Evolutionary conservation across 2,113 vertebrate species (phyloP).

Genomic region (Cyprinodon tularosa): DNA sequence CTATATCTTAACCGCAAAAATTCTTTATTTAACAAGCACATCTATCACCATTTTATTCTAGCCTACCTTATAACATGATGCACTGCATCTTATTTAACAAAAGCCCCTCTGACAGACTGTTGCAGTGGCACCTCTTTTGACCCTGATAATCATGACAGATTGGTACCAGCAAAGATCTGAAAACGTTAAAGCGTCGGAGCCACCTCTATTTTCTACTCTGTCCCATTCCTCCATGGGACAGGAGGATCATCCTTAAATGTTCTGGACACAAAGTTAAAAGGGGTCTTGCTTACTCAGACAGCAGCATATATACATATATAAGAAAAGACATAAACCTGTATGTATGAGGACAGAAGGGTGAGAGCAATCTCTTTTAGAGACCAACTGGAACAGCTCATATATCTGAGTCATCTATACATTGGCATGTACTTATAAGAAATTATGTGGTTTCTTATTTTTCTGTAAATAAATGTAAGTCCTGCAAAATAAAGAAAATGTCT

Average conservation of each 20-base stretch:
- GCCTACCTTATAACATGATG: background rate
- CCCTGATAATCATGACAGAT: background rate
- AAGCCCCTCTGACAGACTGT: background rate
- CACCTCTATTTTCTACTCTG: constrained; percentile 3
- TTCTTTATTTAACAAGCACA: background rate
- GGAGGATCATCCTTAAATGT: constrained; percentile 25
- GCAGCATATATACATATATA: constrained; percentile 25
- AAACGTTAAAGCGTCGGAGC: background rate
- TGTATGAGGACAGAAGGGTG: background rate
- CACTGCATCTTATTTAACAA: background rate
- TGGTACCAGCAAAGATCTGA: background rate
- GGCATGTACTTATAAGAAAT: no score
- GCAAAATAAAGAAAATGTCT: no score
- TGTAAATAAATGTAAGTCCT: no score
- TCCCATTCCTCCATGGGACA: constrained; percentile 24
- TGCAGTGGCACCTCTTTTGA: background rate
- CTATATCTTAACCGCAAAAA: background rate
- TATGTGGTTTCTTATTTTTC: no score
- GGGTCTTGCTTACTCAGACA: constrained; percentile 36
- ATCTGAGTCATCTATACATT: background rate
- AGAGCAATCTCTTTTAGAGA: background rate
- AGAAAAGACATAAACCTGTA: background rate
- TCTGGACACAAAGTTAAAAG: constrained; percentile 22
- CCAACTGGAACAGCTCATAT: background rate
- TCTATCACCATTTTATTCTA: background rate